These are phyloP conservation scores for Clostera curtula DNA, from an alignment of 2,888 invertebrate species.

Conservation along the genomic window DNA sequence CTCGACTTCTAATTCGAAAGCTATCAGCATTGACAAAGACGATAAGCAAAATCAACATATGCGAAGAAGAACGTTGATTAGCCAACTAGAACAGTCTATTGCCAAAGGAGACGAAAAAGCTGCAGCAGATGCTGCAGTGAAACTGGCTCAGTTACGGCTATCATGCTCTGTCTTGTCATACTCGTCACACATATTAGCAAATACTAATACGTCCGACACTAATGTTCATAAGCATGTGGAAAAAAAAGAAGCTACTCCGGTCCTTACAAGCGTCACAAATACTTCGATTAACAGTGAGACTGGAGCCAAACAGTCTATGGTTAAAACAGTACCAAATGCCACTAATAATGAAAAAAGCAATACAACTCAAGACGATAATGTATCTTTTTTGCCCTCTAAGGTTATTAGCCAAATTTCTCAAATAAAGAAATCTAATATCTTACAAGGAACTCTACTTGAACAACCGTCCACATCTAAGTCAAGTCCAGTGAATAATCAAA, in stretches of 20 bases:
- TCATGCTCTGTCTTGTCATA: constrained; percentile 79
- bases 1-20: neutral
- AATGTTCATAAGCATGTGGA: constrained; percentile 3
- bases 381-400: no score
- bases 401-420: constrained; percentile 4
- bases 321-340: no score
- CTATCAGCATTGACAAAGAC: constrained; percentile 1
- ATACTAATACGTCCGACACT: constrained; percentile 22
- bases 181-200: constrained; percentile 56
- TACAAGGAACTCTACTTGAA: constrained; percentile 4
- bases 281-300: no score
- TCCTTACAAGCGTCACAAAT: constrained; percentile 4
- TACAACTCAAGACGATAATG: no score
- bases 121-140: constrained; percentile 84
- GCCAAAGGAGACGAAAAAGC: constrained; percentile 83
- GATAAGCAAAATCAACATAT: constrained; percentile 38
- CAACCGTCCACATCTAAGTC: constrained; percentile 22
- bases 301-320: no score
- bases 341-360: no score
- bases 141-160: constrained; percentile 84
- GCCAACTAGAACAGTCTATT: constrained; percentile 84
- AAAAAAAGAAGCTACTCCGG: constrained; percentile 2
- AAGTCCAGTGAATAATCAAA: constrained; percentile 11
- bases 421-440: constrained; percentile 5
- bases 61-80: constrained; percentile 68